These are phyloP conservation scores for Sylvilagus bachmani DNA, from an alignment of 2,113 vertebrate species.

Conservation along the genomic window DNA sequence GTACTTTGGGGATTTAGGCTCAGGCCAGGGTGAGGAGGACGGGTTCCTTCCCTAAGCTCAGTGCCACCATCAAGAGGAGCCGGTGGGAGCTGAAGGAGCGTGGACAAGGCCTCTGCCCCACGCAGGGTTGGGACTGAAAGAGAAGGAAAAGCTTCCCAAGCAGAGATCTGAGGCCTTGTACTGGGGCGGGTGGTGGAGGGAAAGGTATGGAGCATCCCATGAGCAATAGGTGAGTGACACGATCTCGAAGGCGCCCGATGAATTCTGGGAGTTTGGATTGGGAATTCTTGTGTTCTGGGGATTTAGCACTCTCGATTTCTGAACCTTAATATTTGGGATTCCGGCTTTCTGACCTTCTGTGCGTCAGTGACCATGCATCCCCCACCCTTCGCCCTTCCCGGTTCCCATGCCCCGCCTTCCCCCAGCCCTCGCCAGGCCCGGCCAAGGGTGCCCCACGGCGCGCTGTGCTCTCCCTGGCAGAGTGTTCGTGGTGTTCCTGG, in stretches of 20 bases:
- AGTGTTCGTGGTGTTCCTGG: constrained; percentile 93
- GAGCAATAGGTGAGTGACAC: background rate
- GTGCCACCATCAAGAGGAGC: background rate
- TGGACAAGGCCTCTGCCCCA: background rate
- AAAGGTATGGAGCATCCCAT: background rate
- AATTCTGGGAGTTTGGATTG: background rate
- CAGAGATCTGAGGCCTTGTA: background rate
- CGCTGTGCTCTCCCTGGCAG: constrained; percentile 83
- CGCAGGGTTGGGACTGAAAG: background rate
- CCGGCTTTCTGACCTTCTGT: background rate
- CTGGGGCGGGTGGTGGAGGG: too few relatives aligned
- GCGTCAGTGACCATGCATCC: accelerated
- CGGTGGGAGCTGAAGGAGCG: background rate
- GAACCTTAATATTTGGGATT: background rate
- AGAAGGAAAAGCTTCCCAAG: background rate
- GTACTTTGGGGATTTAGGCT: background rate
- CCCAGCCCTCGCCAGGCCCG: accelerated
- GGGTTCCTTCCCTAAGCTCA: background rate
- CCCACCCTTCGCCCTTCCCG: too few relatives aligned
- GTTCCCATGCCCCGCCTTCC: background rate
- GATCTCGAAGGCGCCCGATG: background rate
- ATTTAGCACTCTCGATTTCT: background rate
- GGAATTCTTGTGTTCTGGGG: background rate
- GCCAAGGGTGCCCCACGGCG: accelerated
- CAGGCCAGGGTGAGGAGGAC: background rate